phyloP scores from a whole-genome alignment of 2,797 vertebrate genomes.

The Chlorospingus flavigularis region DNA sequence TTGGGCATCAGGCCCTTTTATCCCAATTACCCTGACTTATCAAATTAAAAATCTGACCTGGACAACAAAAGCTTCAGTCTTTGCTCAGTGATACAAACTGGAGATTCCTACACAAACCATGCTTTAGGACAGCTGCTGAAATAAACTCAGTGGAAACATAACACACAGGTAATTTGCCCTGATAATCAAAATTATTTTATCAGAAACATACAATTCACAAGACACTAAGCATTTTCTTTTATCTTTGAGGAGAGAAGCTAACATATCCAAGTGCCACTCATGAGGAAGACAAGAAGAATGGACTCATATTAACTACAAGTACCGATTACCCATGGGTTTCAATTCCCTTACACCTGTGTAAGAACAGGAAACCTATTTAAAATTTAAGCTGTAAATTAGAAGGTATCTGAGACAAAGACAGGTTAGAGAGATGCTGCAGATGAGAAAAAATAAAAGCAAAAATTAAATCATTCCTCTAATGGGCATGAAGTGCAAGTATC shows the following conservation, averaged over 20 bases:
- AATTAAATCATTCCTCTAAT: neutral
- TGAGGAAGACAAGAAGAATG: neutral
- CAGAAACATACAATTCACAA: neutral
- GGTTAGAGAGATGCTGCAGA: neutral
- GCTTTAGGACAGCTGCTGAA: neutral
- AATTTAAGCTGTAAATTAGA: neutral
- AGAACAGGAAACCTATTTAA: neutral
- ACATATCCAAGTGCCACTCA: neutral
- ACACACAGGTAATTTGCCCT: neutral
- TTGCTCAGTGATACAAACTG: neutral
- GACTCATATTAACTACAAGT: neutral
- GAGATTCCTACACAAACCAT: neutral
- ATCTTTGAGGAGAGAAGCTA: neutral
- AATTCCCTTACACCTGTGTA: neutral
- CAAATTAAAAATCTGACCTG: neutral
- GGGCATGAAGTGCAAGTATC: neutral
- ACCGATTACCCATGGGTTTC: fast-evolving
- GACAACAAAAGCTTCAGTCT: neutral
- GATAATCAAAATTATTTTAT: neutral
- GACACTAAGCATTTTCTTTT: neutral
- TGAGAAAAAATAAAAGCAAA: neutral
- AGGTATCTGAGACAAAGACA: neutral
- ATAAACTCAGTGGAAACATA: neutral
- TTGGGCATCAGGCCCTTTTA: neutral
- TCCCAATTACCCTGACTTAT: neutral